Conservation (phyloP, 2,113 vertebrate genomes). For the Taurulus bubalis region DNA sequence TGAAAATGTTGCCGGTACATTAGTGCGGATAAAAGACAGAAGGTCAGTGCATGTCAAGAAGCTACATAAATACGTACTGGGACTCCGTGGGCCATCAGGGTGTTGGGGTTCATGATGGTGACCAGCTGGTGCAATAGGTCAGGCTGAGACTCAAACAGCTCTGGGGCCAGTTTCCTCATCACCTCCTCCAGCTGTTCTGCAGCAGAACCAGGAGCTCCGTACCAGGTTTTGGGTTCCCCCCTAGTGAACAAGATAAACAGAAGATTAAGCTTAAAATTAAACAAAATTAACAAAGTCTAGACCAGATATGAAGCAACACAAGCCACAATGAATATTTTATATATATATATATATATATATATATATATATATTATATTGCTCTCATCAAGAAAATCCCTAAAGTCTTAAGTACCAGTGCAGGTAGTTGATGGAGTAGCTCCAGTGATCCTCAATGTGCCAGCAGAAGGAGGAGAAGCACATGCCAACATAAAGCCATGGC, state of each 20-base stretch:
- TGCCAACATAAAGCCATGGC: slow-evolving; percentile 98
- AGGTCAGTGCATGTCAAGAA: neutral
- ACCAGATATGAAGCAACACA: neutral
- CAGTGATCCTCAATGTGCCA: slow-evolving; percentile 99
- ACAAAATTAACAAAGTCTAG: neutral
- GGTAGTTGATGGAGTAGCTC: slow-evolving; percentile 99
- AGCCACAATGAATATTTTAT: neutral
- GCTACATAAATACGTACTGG: slow-evolving; percentile 81
- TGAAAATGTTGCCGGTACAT: neutral
- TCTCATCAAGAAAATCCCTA: neutral
- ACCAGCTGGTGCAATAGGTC: slow-evolving; percentile 98
- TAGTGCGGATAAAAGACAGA: neutral
- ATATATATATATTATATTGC: no score
- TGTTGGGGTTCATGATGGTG: slow-evolving; percentile 99
- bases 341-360: no score
- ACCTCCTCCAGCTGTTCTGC: slow-evolving; percentile 96
- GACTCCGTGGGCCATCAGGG: slow-evolving; percentile 95
- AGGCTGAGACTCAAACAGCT: slow-evolving; percentile 96
- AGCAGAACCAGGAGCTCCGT: slow-evolving; percentile 95
- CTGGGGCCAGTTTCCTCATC: slow-evolving; percentile 97
- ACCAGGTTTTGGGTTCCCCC: slow-evolving; percentile 99
- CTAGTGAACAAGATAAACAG: slow-evolving; percentile 70
- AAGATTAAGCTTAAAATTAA: neutral
- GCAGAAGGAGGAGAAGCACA: slow-evolving; percentile 99
- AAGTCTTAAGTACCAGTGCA: slow-evolving; percentile 90